These are phyloP conservation scores for Thaumatotibia leucotreta DNA, from an alignment of 1,140 invertebrate species.

Conservation along the genomic window DNA sequence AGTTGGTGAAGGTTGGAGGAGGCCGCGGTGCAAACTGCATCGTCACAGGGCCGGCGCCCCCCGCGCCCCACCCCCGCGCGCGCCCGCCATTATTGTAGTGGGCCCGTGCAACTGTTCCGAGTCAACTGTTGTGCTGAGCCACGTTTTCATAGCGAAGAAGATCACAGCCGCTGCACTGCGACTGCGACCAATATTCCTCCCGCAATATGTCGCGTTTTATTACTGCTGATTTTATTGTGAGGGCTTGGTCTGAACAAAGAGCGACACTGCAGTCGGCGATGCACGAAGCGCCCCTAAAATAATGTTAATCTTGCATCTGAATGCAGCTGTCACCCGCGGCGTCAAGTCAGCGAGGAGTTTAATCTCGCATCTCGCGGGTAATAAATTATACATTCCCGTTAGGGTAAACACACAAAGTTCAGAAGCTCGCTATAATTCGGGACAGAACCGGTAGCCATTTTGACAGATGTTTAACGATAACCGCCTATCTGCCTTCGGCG, in stretches of 20 bases:
- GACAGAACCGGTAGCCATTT: constrained; percentile 4
- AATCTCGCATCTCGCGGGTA: constrained; percentile 12
- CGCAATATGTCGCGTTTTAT: constrained; percentile 50
- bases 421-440: constrained; percentile 9
- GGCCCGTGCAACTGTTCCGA: constrained; percentile 50
- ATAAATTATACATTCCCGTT: constrained; percentile 9
- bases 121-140: constrained; percentile 66
- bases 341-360: neutral
- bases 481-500: constrained; percentile 6
- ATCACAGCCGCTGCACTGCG: constrained; percentile 26
- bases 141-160: constrained; percentile 49
- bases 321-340: constrained; percentile 1
- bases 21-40: constrained; percentile 73
- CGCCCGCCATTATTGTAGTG: constrained; percentile 56
- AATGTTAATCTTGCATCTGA: constrained; percentile 11
- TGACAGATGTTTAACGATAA: constrained; percentile 11
- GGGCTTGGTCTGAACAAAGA: constrained; percentile 44
- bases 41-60: constrained; percentile 52
- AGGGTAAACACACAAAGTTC: constrained; percentile 7
- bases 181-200: constrained; percentile 46
- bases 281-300: neutral
- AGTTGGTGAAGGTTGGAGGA: constrained; percentile 72
- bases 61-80: constrained; percentile 28
- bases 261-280: neutral
- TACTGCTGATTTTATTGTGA: constrained; percentile 18